A percentile compares a stretch with the other conserved stretches of the same genome.
These are phyloP conservation scores for Butorides virescens DNA, from an alignment of 2,113 vertebrate genomes.

Conservation along the genomic window DNA sequence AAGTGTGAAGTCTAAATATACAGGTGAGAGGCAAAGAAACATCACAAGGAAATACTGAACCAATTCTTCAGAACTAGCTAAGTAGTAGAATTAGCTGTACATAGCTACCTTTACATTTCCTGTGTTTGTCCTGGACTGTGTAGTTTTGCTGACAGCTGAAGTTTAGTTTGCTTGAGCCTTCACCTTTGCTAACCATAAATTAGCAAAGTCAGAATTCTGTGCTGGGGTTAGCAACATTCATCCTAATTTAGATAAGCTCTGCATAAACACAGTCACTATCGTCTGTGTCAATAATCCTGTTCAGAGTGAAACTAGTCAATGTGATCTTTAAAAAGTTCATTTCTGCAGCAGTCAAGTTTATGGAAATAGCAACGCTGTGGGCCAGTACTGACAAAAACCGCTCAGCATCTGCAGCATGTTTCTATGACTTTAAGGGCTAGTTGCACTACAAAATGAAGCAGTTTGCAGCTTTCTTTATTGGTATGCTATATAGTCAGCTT, in stretches of 20 bases:
- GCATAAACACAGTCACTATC: neutral
- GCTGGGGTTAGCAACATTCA: neutral
- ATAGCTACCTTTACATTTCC: neutral
- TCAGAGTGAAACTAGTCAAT: neutral
- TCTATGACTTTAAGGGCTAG: neutral
- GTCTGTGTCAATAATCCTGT: neutral
- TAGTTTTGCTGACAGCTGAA: neutral
- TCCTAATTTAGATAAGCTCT: neutral
- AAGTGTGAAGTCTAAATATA: neutral
- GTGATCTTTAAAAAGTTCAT: neutral
- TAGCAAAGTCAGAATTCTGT: neutral
- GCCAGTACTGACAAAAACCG: neutral
- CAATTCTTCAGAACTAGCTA: neutral
- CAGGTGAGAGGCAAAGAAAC: neutral
- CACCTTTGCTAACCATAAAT: neutral
- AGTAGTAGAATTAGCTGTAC: neutral
- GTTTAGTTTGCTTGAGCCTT: neutral
- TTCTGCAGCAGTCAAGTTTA: neutral
- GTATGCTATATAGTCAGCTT: neutral
- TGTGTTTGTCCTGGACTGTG: neutral
- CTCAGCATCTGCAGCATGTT: neutral
- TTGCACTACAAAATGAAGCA: neutral
- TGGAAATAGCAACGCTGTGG: neutral
- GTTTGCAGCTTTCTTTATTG: neutral
- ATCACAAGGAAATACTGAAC: neutral